Evolutionary conservation across 1,140 invertebrate species (phyloP), one percentile per base, ranked within the genome.

Genomic region (Wiebesia pumilae): DNA sequence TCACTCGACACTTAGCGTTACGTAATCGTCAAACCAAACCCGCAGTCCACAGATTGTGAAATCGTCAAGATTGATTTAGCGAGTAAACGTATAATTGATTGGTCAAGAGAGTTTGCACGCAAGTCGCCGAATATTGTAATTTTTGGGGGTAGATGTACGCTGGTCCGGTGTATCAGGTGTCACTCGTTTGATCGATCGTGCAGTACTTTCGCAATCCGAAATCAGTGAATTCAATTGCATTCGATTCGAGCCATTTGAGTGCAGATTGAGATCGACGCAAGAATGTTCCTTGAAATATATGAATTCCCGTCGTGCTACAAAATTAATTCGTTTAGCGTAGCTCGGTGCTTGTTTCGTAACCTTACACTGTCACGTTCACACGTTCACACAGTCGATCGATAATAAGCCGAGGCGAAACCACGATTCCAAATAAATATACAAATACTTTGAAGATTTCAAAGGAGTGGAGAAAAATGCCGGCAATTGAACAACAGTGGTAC

Each of bases 161-260:
- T 38, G 33, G 16, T 71, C 51, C 16, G 38, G 21, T 69, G 21
- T 43, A 81, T 69, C 38, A 69, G 67, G 47, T 73, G 81, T 83
- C 81, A 73, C 38, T 73, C 35, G 40, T n/a, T 83, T 83, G 67
- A 83, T 73, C 67, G 81, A 83, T 83, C 73, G 27, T 24, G 30
- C 33, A 54, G 19, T 19, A 0, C 19, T 54, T 83, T 83, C 47
- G 14, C 73, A 54, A 83, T 83, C 7, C 27, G 21, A 73, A 83
- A 51, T 69, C 40, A 21, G 14, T n/a, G 0, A 35, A 47, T 73
- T 73, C 73, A 83, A 83, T 73, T 83, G 43, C 81, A 54, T 35
- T 3, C 10, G 16, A 81, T 81, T 81, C 21, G 14, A 51, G 10
- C 19, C 27, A 19, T 69, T 69, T 69, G 24, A 47, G n/a, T 21